These are phyloP conservation scores for Cottoperca gobio DNA, from an alignment of 2,797 vertebrate species.

Conservation along the genomic window DNA sequence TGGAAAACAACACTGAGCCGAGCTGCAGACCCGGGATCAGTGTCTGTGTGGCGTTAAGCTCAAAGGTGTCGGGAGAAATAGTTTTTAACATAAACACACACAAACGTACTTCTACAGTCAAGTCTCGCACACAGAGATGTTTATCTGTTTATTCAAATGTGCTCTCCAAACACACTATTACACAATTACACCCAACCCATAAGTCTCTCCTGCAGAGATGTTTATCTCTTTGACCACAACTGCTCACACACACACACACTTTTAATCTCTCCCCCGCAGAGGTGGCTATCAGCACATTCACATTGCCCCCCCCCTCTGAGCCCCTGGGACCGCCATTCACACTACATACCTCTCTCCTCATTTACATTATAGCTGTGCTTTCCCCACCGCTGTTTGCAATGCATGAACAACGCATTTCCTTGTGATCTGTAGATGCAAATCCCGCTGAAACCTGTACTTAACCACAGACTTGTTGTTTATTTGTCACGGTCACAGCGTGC, in stretches of 20 bases:
- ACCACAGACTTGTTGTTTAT: constrained; percentile 23
- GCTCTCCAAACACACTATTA: constrained; percentile 31
- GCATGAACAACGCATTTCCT: constrained; percentile 9
- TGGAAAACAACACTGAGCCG: constrained; percentile 23
- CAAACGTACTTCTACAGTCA: not conserved
- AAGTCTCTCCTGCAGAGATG: constrained; percentile 39
- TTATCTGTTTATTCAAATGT: constrained; percentile 55
- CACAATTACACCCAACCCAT: constrained; percentile 40
- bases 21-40: constrained; percentile 18
- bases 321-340: constrained; percentile 19
- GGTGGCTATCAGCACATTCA: constrained; percentile 34
- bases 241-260: constrained; percentile 1
- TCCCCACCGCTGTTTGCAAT: constrained; percentile 10
- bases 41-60: not conserved
- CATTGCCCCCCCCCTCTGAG: constrained; percentile 30
- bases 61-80: constrained; percentile 15
- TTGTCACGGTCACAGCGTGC: constrained; percentile 11
- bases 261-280: constrained; percentile 38
- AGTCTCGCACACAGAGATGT: constrained; percentile 33
- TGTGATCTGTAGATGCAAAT: constrained; percentile 20
- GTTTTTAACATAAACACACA: constrained; percentile 4
- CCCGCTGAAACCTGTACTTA: not conserved
- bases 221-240: constrained; percentile 36
- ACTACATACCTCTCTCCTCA: not conserved
- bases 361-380: constrained; percentile 3